Evolutionary conservation across 2,113 vertebrate genomes (phyloP).

Genomic region (Eulacestoma nigropectus): DNA sequence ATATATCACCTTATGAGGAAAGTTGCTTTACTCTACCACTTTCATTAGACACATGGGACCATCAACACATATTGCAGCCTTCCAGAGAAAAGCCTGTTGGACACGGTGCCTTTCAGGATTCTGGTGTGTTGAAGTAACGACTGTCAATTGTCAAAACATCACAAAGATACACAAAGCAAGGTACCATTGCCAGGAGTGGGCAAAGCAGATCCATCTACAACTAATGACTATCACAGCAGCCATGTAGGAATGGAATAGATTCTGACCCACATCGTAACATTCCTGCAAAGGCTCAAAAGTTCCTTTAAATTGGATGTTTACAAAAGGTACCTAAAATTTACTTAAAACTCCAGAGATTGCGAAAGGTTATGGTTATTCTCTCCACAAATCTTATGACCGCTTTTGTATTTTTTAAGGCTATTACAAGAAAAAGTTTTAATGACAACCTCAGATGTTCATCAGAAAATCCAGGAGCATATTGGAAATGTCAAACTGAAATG

Average conservation of each 20-base stretch:
- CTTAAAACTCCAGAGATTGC: neutral
- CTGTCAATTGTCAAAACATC: neutral
- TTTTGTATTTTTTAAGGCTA: neutral
- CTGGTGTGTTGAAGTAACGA: neutral
- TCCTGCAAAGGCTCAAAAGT: neutral
- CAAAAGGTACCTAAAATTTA: neutral
- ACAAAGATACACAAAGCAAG: neutral
- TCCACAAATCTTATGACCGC: neutral
- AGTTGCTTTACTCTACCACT: neutral
- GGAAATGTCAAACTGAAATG: slow-evolving; percentile 8
- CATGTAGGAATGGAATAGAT: neutral
- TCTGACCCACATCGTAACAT: neutral
- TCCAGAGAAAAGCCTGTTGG: neutral
- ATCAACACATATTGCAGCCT: neutral
- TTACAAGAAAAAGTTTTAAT: slow-evolving; percentile 10
- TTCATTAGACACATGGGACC: neutral
- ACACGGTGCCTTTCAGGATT: neutral
- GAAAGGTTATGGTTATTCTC: neutral
- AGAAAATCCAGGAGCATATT: neutral
- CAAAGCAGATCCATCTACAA: neutral
- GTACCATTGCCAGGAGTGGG: neutral
- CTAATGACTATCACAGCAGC: neutral
- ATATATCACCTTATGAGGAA: neutral
- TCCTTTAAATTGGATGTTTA: neutral
- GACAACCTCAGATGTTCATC: slow-evolving; percentile 1